Base-by-base conservation (phyloP, 1,140 invertebrate genomes). In the Galleria mellonella region DNA sequence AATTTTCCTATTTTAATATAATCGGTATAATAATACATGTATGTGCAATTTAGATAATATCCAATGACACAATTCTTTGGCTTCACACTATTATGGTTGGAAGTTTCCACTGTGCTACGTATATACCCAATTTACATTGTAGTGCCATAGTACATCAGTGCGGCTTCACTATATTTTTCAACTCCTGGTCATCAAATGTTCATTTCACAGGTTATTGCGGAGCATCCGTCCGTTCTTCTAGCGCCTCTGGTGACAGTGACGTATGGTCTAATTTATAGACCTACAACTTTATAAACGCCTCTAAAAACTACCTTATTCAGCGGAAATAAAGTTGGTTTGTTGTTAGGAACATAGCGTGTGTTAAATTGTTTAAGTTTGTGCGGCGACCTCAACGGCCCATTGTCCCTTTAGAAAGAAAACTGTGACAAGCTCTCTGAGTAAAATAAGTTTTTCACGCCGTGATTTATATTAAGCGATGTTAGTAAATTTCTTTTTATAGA, bases 201-300 rank as follows among this genome's bases (percentile, higher is more conserved):
- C 67, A 79, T 83, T 78, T 83, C 68, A 67, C 78, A 78, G 67
- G 71, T 76, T 74, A 79, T 79, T 79, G 65, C 62, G 50, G 52
- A 65, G 47, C 54, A 71, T 67, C 65, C 62, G 68, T 72, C 68
- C 62, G 55, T 60, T 64, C 64, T 59, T 58, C 47, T 45, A 40
- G 43, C 48, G 46, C 59, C 53, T 47, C 36, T n/a, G 58, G 38
- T 60, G 78, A 81, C 78, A 76, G 58, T 76, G 78, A 83, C 67
- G 64, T 64, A 81, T 78, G 51, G 52, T 75, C 69, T 73, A 83
- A 79, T 78, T 78, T 74, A 66, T 64, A 64, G 39, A 62, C 52
- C 42, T 32, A 31, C 69, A 64, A 67, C 41, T 35, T 47, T 62
- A 60, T 54, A 48, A 51, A 15, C 57, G 40, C 49, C 15, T 33